phyloP scores from a whole-genome alignment of 2,888 invertebrate genomes.

The Muschampia plurimacula region DNA sequence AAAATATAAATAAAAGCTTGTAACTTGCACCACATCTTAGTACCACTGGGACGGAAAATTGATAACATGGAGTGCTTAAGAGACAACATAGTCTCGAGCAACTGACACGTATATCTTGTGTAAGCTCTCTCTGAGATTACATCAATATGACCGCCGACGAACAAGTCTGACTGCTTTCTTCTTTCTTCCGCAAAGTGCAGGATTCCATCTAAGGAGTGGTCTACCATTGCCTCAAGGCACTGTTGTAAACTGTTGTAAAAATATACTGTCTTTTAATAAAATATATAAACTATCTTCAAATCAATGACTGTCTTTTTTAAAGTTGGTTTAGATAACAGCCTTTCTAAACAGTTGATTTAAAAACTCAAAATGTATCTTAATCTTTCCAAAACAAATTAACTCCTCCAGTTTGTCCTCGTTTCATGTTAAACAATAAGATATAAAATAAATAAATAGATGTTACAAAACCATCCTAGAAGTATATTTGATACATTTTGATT shows the following conservation, averaged over 20 bases:
- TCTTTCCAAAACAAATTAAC: too few relatives aligned
- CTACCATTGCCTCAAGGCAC: neutral
- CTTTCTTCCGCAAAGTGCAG: constrained; percentile 42
- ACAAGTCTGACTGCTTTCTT: constrained; percentile 50
- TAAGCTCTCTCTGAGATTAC: constrained; percentile 47
- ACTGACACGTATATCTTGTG: constrained; percentile 9
- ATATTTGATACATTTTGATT: too few relatives aligned
- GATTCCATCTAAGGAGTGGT: constrained; percentile 31
- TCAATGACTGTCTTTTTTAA: neutral
- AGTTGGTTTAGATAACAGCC: too few relatives aligned
- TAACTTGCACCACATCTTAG: neutral
- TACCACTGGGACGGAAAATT: constrained; percentile 9
- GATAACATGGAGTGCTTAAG: neutral
- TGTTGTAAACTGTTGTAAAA: neutral
- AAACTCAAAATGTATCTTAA: too few relatives aligned
- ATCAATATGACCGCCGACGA: constrained; percentile 41
- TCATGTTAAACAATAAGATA: too few relatives aligned
- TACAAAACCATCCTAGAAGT: too few relatives aligned
- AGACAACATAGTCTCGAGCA: neutral
- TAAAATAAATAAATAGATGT: too few relatives aligned
- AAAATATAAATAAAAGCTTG: too few relatives aligned
- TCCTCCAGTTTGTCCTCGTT: too few relatives aligned
- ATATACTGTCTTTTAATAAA: neutral
- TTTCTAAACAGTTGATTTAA: too few relatives aligned
- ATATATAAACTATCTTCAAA: neutral